These are phyloP conservation scores for Ephydatia muelleri DNA, from an alignment of 37 sponge, comb jelly and placozoan species.

Conservation along the genomic window DNA sequence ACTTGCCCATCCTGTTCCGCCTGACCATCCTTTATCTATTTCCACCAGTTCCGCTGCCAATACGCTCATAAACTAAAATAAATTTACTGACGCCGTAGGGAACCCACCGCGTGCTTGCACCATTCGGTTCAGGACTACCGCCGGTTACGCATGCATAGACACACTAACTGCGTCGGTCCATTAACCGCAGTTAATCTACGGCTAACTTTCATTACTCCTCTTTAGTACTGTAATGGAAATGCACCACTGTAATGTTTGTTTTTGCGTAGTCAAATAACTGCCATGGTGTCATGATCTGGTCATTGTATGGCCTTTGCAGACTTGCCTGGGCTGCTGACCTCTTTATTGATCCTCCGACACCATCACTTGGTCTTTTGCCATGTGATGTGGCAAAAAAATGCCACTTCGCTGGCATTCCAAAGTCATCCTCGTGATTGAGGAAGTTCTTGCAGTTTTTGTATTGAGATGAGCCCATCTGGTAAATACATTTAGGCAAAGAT, in stretches of 20 bases:
- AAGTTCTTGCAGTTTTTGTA: slow-evolving; percentile 57
- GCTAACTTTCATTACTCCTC: slow-evolving; percentile 26
- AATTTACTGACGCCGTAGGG: no score
- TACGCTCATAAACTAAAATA: no score
- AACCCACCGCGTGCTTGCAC: no score
- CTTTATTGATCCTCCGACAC: slow-evolving; percentile 51
- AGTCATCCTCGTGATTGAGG: slow-evolving; percentile 34
- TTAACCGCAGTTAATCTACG: no score
- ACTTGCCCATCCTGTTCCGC: no score
- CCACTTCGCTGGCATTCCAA: slow-evolving; percentile 50
- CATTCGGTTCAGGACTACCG: no score
- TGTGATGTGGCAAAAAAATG: slow-evolving; percentile 67
- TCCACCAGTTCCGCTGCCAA: no score
- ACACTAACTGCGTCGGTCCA: no score
- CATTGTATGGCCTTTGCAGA: slow-evolving; percentile 46
- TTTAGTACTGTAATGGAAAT: slow-evolving; percentile 28
- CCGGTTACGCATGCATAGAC: no score
- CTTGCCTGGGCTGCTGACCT: slow-evolving; percentile 56
- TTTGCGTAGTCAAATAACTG: slow-evolving; percentile 53
- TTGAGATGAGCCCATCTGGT: slow-evolving; percentile 46
- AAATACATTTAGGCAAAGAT: slow-evolving; percentile 22
- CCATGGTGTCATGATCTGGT: slow-evolving; percentile 57
- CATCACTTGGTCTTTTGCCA: slow-evolving; percentile 61
- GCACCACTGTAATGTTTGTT: slow-evolving; percentile 12
- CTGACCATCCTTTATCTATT: no score